Percentiles rank a stretch among this genome's conserved stretches.
Conservation (phyloP, 2,797 vertebrate species). For the Emydoidea blandingii region DNA sequence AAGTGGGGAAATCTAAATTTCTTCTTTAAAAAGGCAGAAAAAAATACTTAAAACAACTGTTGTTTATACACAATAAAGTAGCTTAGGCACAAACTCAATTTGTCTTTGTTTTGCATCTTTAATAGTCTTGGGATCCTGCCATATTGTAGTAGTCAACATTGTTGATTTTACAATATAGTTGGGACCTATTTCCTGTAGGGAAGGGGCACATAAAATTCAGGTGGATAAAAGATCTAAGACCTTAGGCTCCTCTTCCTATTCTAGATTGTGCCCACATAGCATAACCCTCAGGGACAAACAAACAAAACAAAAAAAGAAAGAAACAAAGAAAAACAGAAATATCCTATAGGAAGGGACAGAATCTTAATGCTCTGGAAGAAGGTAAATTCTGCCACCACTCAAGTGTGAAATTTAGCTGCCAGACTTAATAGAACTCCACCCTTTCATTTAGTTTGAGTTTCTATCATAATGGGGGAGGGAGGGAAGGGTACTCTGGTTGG, state of each 20-base stretch:
- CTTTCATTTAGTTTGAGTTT: background rate
- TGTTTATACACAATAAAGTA: background rate
- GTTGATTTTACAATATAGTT: background rate
- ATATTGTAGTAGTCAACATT: fast-evolving
- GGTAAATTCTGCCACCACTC: background rate
- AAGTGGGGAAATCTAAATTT: background rate
- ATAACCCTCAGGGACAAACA: background rate
- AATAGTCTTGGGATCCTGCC: background rate
- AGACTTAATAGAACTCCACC: background rate
- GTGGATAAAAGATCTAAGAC: background rate
- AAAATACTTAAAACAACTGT: background rate
- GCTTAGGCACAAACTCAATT: background rate
- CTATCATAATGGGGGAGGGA: background rate
- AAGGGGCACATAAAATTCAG: background rate
- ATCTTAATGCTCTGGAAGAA: background rate
- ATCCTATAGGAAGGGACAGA: background rate
- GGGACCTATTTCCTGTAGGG: background rate
- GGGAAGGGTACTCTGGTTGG: background rate
- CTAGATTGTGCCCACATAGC: background rate
- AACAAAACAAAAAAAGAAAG: background rate
- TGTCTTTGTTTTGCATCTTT: background rate
- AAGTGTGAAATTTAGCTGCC: background rate
- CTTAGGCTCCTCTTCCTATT: background rate
- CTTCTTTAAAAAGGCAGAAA: background rate
- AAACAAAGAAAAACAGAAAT: too few relatives aligned